phyloP scores from a whole-genome alignment of 1,140 invertebrate genomes.

The Colletes gigas region DNA sequence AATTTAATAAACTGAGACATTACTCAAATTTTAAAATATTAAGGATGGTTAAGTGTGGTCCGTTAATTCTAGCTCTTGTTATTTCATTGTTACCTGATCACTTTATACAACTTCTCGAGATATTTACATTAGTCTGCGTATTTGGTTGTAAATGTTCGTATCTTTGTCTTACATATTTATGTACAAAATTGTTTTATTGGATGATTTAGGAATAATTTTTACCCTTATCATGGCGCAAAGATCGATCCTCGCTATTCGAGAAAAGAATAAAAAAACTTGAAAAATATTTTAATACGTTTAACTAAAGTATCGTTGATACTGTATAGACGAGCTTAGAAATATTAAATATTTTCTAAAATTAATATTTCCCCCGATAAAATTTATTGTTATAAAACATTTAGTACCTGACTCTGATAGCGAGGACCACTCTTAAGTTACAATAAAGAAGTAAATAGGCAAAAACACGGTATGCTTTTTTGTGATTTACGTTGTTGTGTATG shows the following conservation, averaged over 20 bases:
- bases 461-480: slow-evolving; percentile 30
- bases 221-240: neutral
- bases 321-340: too few species aligned
- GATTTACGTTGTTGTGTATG: slow-evolving; percentile 44
- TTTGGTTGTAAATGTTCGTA: slow-evolving; percentile 31
- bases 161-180: slow-evolving; percentile 9
- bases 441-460: neutral
- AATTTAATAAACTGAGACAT: neutral
- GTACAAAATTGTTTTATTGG: slow-evolving; percentile 1
- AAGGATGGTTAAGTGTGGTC: neutral
- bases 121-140: slow-evolving; percentile 12
- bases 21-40: neutral
- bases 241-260: slow-evolving; percentile 17
- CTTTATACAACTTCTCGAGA: slow-evolving; percentile 6
- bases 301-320: too few species aligned
- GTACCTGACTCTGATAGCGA: neutral
- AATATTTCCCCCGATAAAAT: neutral
- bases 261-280: neutral
- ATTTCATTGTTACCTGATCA: neutral
- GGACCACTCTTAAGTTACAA: neutral
- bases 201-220: slow-evolving; percentile 9
- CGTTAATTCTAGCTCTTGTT: neutral
- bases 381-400: neutral
- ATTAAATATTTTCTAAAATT: neutral
- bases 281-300: neutral